phyloP scores from a whole-genome alignment of 64 coral and sea anemone genomes.

The Acropora yongei region DNA sequence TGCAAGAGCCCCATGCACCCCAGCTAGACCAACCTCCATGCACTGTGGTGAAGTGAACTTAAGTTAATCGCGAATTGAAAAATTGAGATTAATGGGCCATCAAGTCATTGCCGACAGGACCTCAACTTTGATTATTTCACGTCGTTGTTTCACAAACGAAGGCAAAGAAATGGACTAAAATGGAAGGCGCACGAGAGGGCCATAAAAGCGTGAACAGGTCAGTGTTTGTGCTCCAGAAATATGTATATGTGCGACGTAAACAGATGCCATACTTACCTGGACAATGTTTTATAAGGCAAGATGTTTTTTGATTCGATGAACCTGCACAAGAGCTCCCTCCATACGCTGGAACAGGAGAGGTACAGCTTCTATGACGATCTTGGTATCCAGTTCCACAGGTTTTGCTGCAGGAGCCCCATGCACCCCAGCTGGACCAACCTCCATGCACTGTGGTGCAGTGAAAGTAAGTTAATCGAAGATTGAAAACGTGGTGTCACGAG shows the following conservation, averaged over 20 bases:
- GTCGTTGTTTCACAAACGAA: too few species aligned
- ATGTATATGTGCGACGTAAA: too few species aligned
- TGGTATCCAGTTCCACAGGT: background rate
- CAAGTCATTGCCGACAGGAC: background rate
- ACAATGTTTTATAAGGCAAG: background rate
- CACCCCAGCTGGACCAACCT: too few species aligned
- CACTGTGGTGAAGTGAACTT: background rate
- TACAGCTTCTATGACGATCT: background rate
- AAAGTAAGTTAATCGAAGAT: background rate
- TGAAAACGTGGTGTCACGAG: too few species aligned
- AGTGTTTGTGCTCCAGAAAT: too few species aligned
- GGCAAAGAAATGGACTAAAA: too few species aligned
- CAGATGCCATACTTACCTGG: background rate
- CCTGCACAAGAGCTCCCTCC: background rate
- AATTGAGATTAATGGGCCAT: too few species aligned
- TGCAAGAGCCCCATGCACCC: background rate
- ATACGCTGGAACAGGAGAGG: background rate
- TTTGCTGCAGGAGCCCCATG: too few species aligned
- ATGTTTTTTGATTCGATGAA: background rate
- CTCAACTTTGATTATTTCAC: background rate
- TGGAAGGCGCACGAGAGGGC: too few species aligned
- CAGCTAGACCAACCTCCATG: constrained; percentile 2
- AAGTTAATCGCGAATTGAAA: too few species aligned
- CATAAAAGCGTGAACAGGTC: too few species aligned
- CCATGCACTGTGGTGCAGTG: too few species aligned